Conservation (phyloP, 1,140 invertebrate species). For the Drosophila bocki region DNA sequence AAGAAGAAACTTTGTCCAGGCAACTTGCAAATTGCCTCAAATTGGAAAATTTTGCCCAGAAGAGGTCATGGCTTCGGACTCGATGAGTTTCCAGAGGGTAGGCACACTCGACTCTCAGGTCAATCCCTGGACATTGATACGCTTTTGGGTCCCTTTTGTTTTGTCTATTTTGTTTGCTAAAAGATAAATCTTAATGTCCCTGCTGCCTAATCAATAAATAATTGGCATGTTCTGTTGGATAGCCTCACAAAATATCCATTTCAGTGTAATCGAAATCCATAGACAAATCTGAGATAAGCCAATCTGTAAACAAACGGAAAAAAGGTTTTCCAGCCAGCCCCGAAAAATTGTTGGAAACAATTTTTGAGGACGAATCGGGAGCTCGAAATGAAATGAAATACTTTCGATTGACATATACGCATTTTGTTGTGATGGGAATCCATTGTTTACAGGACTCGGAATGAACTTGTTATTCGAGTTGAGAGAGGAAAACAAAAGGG, state of each 20-base stretch:
- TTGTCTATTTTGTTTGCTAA: neutral
- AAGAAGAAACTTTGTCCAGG: slow-evolving; percentile 24
- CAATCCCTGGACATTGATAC: slow-evolving; percentile 20
- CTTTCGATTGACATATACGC: slow-evolving; percentile 53
- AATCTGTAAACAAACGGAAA: slow-evolving; percentile 45
- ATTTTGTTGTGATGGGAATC: slow-evolving; percentile 51
- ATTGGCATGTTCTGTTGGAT: slow-evolving; percentile 43
- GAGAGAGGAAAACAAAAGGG: slow-evolving; percentile 30
- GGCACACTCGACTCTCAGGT: slow-evolving; percentile 9
- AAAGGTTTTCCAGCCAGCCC: slow-evolving; percentile 20
- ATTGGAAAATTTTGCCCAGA: slow-evolving; percentile 21
- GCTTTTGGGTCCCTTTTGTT: slow-evolving; percentile 14
- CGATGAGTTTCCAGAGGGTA: slow-evolving; percentile 8
- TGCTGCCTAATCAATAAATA: slow-evolving; percentile 53
- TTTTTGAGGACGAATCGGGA: slow-evolving; percentile 33
- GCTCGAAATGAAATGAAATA: slow-evolving; percentile 50
- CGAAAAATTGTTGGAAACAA: slow-evolving; percentile 39
- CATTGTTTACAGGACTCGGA: slow-evolving; percentile 50
- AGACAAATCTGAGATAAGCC: slow-evolving; percentile 56
- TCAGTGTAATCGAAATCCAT: slow-evolving; percentile 49
- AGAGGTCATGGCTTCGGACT: slow-evolving; percentile 27
- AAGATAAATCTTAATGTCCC: slow-evolving; percentile 56
- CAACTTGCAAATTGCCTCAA: slow-evolving; percentile 35
- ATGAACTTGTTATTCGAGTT: slow-evolving; percentile 58
- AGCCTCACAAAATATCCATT: slow-evolving; percentile 45